These are phyloP conservation scores for Heliopora coerulea DNA, from an alignment of 92 coral and sea anemone genomes.

Conservation along the genomic window DNA sequence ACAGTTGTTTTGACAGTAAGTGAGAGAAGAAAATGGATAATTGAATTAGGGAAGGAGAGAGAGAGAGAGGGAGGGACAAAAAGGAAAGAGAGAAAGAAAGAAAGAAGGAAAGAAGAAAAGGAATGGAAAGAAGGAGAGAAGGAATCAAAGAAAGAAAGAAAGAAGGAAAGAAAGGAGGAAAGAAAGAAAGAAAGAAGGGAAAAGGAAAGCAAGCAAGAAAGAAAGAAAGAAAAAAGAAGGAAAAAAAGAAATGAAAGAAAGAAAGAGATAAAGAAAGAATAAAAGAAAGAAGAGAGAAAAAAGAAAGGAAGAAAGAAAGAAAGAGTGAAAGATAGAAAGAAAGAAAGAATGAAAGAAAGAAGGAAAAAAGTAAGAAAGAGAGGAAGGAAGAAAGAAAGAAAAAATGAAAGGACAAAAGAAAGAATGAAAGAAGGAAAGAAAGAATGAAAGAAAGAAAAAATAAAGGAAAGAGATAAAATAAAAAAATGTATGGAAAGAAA, in stretches of 20 bases:
- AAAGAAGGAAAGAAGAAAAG: no score
- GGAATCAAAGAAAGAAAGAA: conserved; percentile 1
- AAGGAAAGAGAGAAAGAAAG: no score
- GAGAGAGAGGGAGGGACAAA: no score
- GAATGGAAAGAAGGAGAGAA: background rate
- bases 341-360: background rate
- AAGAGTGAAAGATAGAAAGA: background rate
- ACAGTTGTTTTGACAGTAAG: conserved; percentile 16
- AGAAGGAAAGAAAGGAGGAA: conserved; percentile 3
- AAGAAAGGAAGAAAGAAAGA: background rate
- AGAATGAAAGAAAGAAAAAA: background rate
- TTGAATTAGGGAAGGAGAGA: background rate
- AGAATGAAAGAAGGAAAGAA: background rate
- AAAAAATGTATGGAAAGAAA: background rate
- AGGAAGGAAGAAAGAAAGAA: background rate
- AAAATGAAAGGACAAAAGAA: background rate
- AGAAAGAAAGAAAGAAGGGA: background rate
- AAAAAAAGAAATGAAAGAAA: background rate
- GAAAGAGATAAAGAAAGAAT: background rate
- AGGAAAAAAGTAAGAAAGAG: background rate
- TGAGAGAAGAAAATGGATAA: background rate
- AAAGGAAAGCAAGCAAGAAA: background rate
- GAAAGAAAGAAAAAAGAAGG: background rate
- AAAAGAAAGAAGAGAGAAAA: background rate
- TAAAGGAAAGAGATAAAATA: background rate